Evolutionary conservation across 2,797 vertebrate genomes (phyloP).

Genomic region (Sebastiscus tertius): DNA sequence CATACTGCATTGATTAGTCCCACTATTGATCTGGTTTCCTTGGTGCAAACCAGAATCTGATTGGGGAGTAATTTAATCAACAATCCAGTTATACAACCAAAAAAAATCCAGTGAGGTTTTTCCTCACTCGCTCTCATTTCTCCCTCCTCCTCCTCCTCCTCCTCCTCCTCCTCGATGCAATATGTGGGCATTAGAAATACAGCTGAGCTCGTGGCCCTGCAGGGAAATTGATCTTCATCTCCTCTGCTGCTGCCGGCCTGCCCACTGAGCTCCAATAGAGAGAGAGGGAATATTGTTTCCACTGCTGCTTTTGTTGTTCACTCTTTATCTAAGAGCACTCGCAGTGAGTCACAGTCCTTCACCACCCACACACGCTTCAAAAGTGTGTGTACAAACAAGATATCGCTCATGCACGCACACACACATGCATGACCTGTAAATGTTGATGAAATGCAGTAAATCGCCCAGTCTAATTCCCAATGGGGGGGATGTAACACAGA

Average conservation of each 20-base stretch:
- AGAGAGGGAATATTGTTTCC: slow-evolving; percentile 58
- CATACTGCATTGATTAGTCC: slow-evolving; percentile 71
- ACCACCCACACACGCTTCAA: slow-evolving; percentile 54
- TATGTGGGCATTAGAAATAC: slow-evolving; percentile 68
- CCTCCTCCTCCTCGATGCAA: slow-evolving; percentile 55
- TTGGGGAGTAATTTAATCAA: slow-evolving; percentile 72
- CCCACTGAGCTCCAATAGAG: slow-evolving; percentile 50
- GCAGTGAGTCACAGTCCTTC: slow-evolving; percentile 63
- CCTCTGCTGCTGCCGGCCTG: slow-evolving; percentile 39
- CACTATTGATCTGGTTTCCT: slow-evolving; percentile 76
- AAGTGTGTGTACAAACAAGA: slow-evolving; percentile 40
- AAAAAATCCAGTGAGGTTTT: slow-evolving; percentile 36
- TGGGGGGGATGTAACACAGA: slow-evolving; percentile 40
- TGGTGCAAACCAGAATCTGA: slow-evolving; percentile 68
- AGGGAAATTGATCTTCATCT: slow-evolving; percentile 79
- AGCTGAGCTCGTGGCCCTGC: slow-evolving; percentile 65
- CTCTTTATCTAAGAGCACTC: slow-evolving; percentile 54
- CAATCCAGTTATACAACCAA: slow-evolving; percentile 60
- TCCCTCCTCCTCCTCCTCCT: slow-evolving; percentile 42
- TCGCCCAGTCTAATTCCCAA: slow-evolving; percentile 29
- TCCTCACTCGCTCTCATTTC: slow-evolving; percentile 17
- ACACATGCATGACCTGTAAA: slow-evolving; percentile 14
- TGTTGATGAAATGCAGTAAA: slow-evolving; percentile 60
- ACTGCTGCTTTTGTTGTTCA: slow-evolving; percentile 51
- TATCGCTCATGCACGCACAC: neutral